Conservation (phyloP, 2,113 vertebrate genomes). For the Paratilapia polleni region DNA sequence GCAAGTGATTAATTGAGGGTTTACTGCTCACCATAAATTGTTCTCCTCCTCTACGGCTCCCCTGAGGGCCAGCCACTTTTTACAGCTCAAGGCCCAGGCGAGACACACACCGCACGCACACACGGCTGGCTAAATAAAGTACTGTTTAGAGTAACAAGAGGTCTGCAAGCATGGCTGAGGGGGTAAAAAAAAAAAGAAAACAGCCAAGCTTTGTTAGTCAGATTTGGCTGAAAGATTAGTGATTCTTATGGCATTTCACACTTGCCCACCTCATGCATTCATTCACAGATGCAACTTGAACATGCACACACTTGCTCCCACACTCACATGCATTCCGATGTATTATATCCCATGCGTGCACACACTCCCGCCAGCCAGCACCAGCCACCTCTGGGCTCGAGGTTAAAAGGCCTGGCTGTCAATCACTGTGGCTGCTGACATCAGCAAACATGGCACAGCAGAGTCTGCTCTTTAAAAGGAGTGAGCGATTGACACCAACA, state of each 20-base stretch:
- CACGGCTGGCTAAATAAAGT: constrained; percentile 63
- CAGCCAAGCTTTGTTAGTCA: constrained; percentile 42
- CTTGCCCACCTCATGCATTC: not conserved
- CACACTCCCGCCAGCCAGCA: constrained; percentile 19
- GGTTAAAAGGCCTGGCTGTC: constrained; percentile 80
- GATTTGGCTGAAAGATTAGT: constrained; percentile 28
- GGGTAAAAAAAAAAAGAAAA: not conserved
- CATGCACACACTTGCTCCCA: not conserved
- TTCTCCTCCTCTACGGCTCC: constrained; percentile 81
- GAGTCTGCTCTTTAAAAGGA: constrained; percentile 68
- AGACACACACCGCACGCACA: constrained; percentile 47
- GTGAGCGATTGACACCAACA: constrained; percentile 66
- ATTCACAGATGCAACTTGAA: constrained; percentile 12
- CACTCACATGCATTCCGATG: constrained; percentile 38
- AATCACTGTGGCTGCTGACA: constrained; percentile 78
- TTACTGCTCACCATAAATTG: constrained; percentile 91
- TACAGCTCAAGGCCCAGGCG: constrained; percentile 75
- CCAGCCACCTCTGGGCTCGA: constrained; percentile 55
- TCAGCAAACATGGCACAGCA: constrained; percentile 71
- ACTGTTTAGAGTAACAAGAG: constrained; percentile 63
- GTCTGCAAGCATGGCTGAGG: constrained; percentile 20
- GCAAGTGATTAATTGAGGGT: constrained; percentile 93
- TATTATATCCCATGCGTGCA: constrained; percentile 48
- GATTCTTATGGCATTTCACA: constrained; percentile 17
- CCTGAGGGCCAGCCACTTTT: constrained; percentile 73